Evolutionary conservation across 2,797 vertebrate genomes (phyloP).

Genomic region (Octomys mimax): DNA sequence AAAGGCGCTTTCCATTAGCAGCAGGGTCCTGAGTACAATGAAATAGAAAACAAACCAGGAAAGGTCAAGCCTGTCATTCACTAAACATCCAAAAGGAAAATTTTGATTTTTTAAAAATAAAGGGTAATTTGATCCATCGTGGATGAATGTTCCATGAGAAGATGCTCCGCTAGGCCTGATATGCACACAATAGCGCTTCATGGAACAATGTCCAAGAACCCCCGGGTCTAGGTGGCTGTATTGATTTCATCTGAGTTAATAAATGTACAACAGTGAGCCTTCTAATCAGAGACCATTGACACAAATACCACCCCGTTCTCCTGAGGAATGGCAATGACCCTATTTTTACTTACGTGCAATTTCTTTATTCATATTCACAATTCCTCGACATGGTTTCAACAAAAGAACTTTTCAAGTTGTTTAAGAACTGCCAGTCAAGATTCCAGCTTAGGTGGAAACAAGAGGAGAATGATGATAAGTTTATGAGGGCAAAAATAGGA

Average conservation of each 20-base stretch:
- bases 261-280: constrained; percentile 63
- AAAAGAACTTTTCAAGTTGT: constrained; percentile 59
- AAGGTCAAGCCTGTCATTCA: constrained; percentile 85
- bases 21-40: constrained; percentile 77
- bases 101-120: constrained; percentile 84
- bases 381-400: constrained; percentile 15
- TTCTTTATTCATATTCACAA: constrained; percentile 75
- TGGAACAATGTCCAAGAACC: constrained; percentile 63
- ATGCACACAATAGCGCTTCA: constrained; percentile 73
- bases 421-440: constrained; percentile 37
- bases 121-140: constrained; percentile 82
- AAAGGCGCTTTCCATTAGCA: constrained; percentile 22
- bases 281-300: constrained; percentile 70
- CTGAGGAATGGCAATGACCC: constrained; percentile 69
- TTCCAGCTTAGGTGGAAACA: background rate
- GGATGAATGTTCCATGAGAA: constrained; percentile 72
- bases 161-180: constrained; percentile 62
- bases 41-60: constrained; percentile 19
- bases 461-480: background rate
- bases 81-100: constrained; percentile 73
- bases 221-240: constrained; percentile 58
- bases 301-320: constrained; percentile 76
- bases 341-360: constrained; percentile 22
- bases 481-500: background rate
- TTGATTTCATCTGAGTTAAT: constrained; percentile 80